A percentile compares a stretch with the other conserved stretches of the same genome.
Evolutionary conservation across 2,113 vertebrate species (phyloP).

Genomic region (Saiga tatarica): DNA sequence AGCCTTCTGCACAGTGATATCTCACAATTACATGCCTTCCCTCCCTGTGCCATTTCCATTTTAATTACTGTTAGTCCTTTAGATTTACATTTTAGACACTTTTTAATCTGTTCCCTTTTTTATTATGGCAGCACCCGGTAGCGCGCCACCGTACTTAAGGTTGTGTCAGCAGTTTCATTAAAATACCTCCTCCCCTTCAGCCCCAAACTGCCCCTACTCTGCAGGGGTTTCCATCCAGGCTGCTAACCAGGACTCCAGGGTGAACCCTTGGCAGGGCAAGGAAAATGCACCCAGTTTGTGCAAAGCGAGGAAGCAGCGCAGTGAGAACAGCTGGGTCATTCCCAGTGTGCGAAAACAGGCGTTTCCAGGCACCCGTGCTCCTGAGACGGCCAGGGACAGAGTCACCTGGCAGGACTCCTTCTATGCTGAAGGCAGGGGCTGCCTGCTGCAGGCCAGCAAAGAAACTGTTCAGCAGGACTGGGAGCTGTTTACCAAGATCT

Average conservation of each 20-base stretch:
- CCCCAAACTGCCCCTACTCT: slow-evolving; percentile 71
- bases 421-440: background rate
- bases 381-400: background rate
- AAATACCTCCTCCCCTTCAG: slow-evolving; percentile 63
- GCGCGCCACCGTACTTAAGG: slow-evolving; percentile 81
- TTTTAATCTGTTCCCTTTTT: slow-evolving; percentile 90
- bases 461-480: background rate
- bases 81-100: slow-evolving; percentile 93
- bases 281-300: slow-evolving; percentile 19
- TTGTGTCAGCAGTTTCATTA: slow-evolving; percentile 86
- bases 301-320: background rate
- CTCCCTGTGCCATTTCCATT: slow-evolving; percentile 95
- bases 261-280: slow-evolving; percentile 66
- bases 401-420: background rate
- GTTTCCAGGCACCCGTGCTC: background rate
- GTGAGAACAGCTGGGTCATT: background rate
- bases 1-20: slow-evolving; percentile 92
- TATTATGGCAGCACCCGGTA: slow-evolving; percentile 83
- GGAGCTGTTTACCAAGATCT: background rate
- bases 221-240: slow-evolving; percentile 77
- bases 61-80: slow-evolving; percentile 97
- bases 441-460: background rate
- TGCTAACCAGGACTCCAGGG: slow-evolving; percentile 76
- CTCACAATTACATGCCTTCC: slow-evolving; percentile 97
- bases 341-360: background rate